These are phyloP conservation scores for Tenrec ecaudatus DNA, from an alignment of 2,113 vertebrate genomes.

Conservation along the genomic window DNA sequence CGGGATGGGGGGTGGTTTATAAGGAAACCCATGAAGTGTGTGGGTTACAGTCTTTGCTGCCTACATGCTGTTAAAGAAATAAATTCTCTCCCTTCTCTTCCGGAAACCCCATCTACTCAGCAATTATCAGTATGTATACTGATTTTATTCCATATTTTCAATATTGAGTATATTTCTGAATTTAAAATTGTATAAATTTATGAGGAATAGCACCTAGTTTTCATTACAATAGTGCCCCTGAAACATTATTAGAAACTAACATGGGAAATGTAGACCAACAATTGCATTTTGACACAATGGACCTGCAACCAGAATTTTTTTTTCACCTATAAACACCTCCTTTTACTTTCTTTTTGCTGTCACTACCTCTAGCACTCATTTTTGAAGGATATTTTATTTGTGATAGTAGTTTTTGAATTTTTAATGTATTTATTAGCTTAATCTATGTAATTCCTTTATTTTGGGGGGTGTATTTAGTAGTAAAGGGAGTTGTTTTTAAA, in stretches of 20 bases:
- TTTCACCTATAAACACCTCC: neutral
- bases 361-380: neutral
- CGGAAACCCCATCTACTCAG: neutral
- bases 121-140: neutral
- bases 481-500: neutral
- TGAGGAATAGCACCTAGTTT: neutral
- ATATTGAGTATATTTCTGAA: slow-evolving; percentile 32
- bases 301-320: neutral
- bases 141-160: neutral
- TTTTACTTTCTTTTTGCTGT: neutral
- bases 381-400: slow-evolving; percentile 57
- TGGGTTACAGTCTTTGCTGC: neutral
- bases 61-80: slow-evolving; percentile 8
- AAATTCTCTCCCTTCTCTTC: neutral
- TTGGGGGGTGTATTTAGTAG: neutral
- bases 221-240: neutral
- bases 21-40: neutral
- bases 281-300: neutral
- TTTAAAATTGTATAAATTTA: neutral
- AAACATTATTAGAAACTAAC: neutral
- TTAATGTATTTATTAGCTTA: neutral
- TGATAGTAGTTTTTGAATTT: neutral
- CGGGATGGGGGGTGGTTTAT: neutral
- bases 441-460: neutral
- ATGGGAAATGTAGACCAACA: neutral